Conservation (phyloP, 2,113 vertebrate genomes). For the Phylloscopus whistleri region DNA sequence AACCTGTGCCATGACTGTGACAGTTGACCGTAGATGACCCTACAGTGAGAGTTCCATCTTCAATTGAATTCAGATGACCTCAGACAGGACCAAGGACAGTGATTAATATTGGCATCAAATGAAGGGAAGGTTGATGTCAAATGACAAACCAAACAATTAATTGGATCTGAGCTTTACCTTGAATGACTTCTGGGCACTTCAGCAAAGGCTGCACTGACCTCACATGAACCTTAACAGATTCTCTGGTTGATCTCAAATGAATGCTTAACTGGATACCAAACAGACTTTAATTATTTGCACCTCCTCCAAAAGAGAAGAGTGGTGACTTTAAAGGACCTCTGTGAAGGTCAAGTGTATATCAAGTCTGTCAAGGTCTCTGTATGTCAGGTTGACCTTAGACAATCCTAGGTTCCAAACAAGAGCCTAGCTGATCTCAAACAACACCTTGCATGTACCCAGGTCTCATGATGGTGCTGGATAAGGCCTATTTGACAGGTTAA, state of each 20-base stretch:
- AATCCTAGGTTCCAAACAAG: background rate
- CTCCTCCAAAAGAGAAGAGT: background rate
- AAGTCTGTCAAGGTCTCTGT: background rate
- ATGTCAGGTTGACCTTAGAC: background rate
- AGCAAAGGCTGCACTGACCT: background rate
- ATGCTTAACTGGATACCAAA: background rate
- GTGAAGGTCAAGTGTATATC: background rate
- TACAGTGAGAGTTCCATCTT: background rate
- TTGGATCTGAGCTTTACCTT: background rate
- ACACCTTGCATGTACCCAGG: fast-evolving
- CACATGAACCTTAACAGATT: background rate
- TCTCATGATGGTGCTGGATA: background rate
- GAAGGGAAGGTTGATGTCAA: background rate
- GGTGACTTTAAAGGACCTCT: background rate
- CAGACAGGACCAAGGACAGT: background rate
- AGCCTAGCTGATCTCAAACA: background rate
- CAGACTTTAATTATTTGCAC: background rate
- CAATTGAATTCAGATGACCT: background rate
- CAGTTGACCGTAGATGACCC: background rate
- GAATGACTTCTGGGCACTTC: background rate
- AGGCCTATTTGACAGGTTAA: background rate
- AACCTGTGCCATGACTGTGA: background rate
- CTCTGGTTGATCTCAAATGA: background rate
- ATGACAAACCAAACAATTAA: background rate
- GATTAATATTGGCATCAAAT: background rate